Percentiles rank a stretch among this genome's conserved stretches.
Evolutionary conservation across 1,140 invertebrate genomes (phyloP).

Genomic region (Drosophila lacteicornis): DNA sequence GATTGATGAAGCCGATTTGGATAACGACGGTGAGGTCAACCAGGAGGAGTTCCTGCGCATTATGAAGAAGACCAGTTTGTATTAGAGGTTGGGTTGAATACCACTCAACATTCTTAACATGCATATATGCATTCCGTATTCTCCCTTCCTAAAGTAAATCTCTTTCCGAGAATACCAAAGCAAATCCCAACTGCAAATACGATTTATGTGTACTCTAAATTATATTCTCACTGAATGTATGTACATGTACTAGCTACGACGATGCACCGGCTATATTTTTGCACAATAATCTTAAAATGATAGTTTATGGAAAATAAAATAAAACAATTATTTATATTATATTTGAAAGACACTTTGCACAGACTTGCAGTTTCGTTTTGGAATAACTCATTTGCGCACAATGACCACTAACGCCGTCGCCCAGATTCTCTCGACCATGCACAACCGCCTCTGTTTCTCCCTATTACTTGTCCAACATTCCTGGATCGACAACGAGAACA

Average conservation of each 20-base stretch:
- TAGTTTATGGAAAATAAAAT: background rate
- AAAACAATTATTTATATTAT: background rate
- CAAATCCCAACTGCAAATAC: background rate
- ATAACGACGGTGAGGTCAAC: conserved; percentile 98
- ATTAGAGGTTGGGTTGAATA: conserved; percentile 86
- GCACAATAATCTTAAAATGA: conserved; percentile 5
- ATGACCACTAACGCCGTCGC: too few species aligned
- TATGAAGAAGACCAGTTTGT: conserved; percentile 99
- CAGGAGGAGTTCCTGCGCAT: conserved; percentile 98
- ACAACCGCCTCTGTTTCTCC: too few species aligned
- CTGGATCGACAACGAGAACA: too few species aligned
- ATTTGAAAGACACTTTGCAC: too few species aligned
- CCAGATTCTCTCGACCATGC: too few species aligned
- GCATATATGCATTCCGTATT: background rate
- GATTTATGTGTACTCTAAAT: background rate
- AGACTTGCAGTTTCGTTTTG: too few species aligned
- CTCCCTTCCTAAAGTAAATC: background rate
- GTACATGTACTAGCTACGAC: conserved; percentile 4
- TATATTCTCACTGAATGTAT: conserved; percentile 1
- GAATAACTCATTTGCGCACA: too few species aligned
- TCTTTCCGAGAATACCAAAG: background rate
- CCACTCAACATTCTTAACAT: background rate
- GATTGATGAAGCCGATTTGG: conserved; percentile 98
- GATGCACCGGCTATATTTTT: background rate
- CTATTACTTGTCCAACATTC: too few species aligned